Evolutionary conservation across 2,797 vertebrate species (phyloP), one percentile per base, ranked within the genome.

Genomic region (Taeniopygia guttata): DNA sequence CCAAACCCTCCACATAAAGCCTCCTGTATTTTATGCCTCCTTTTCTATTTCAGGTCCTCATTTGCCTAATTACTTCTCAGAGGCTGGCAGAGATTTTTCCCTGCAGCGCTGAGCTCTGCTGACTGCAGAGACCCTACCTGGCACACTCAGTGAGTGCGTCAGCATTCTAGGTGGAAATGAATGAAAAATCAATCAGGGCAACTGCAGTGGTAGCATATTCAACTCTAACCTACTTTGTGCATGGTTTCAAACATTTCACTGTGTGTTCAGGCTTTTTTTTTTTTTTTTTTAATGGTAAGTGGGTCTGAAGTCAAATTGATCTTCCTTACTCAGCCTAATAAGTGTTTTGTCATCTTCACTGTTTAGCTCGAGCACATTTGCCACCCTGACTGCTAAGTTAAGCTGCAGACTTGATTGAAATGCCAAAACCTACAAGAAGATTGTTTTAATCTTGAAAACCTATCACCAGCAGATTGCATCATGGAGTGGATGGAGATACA

Each of bases 101-200:
- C 98, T 98, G 98, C 98, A 98, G 98, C 96, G 55, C 70, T 30
- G 94, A 95, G 97, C 98, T 98, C 96, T 98, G 98, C 98, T 98
- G 98, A 98, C 98, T 98, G 98, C 98, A 98, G 98, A 97, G 98
- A 98, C 97, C 97, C 97, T 98, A 98, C 98, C 98, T 98, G 98
- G 98, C 97, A 97, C 92, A 77, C 91, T 58, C 63, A 96, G 76
- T 91, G 88, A 88, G 97, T 97, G 98, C 97, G 88, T 99, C 99
- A 99, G 99, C 99, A 98, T 95, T 98, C 97, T 93, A 94, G 96
- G 94, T 96, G 97, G 95, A 97, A 98, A 98, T 98, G 98, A 99
- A 98, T 98, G 98, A 98, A 98, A 98, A 98, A 98, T 98, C 98
- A 98, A 98, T 98, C 97, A 96, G 94, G 93, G 95, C 97, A 97